Percentiles rank a stretch among this genome's conserved stretches.
phyloP scores from a whole-genome alignment of 2,113 vertebrate genomes.

The Rostratula benghalensis region DNA sequence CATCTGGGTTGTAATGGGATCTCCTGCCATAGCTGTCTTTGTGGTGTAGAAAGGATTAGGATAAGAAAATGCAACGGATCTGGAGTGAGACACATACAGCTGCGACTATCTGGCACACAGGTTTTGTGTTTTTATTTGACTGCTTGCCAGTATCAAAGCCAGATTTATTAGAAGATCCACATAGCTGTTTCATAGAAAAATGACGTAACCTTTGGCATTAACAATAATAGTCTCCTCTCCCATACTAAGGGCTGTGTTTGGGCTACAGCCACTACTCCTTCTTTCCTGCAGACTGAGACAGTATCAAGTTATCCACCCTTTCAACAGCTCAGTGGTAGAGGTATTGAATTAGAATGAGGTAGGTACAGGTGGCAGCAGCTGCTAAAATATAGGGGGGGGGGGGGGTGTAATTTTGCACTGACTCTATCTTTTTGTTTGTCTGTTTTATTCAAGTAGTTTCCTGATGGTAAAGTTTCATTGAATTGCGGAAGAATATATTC shows the following conservation, averaged over 20 bases:
- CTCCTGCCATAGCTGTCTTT: not conserved
- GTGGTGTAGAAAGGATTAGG: not conserved
- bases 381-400: conserved; percentile 14
- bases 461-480: not conserved
- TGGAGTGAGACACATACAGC: not conserved
- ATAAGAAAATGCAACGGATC: not conserved
- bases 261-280: not conserved
- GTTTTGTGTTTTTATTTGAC: conserved; percentile 3
- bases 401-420: not conserved
- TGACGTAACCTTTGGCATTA: conserved; percentile 9
- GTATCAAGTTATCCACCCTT: conserved; percentile 70
- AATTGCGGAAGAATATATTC: not conserved
- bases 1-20: conserved; percentile 12
- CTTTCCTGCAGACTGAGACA: conserved; percentile 1
- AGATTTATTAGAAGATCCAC: conserved; percentile 39
- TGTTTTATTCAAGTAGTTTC: not conserved
- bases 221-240: conserved; percentile 9
- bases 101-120: conserved; percentile 25
- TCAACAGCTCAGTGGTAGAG: conserved; percentile 42
- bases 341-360: conserved; percentile 63
- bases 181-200: conserved; percentile 43
- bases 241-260: conserved; percentile 22
- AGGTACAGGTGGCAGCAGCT: conserved; percentile 72
- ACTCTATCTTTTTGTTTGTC: not conserved
- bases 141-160: conserved; percentile 46